Base-by-base conservation (phyloP, 2,113 vertebrate genomes). In the Camelus bactrianus region DNA sequence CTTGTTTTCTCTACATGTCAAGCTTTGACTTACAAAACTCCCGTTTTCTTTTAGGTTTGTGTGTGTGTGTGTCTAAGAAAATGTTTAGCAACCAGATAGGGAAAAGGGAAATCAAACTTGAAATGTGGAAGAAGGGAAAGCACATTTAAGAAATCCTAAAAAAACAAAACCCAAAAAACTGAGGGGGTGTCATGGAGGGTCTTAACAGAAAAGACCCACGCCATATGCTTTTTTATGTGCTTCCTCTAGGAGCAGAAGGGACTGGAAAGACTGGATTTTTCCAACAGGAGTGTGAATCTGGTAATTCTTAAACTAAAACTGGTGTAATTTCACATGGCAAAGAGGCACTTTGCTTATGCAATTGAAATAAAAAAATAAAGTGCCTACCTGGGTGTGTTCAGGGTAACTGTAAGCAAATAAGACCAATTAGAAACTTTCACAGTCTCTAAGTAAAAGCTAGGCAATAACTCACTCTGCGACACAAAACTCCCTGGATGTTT, bases 71-170 rank as follows among this genome's bases (percentile, higher is more conserved):
- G 42, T 28, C 87, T 84, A 54, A 84, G 83, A 92, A 65, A 96
- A 76, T 42, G 42, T 79, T 77, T 80, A 92, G 88, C 60, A 48
- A 56, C 83, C 48, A 89, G 17, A 79, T 65, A 35, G 30, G 35
- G 28, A 85, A 80, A 95, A 93, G 38, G 32, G 50, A 96, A 94
- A 91, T 30, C 80, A 30, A 67, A 94, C 35, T 95, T 65, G n/a
- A 89, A 87, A 83, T 54, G 52, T n/a, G 69, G 65, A 89, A 77
- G 46, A 94, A 72, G 46, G 58, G 17, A 81, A 93, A 85, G 35
- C 46, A 95, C 54, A 92, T 84, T 94, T 88, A n/a, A 97, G 88
- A 97, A 95, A 95, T 92, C 96, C 35, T 79, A 91, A 85, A 89
- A 60, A 84, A 77, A 91, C 32, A 76, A 62, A 83, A 64, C 1